Conservation (phyloP, 2,888 invertebrate genomes). For the Trypoxylon attenuatum region DNA sequence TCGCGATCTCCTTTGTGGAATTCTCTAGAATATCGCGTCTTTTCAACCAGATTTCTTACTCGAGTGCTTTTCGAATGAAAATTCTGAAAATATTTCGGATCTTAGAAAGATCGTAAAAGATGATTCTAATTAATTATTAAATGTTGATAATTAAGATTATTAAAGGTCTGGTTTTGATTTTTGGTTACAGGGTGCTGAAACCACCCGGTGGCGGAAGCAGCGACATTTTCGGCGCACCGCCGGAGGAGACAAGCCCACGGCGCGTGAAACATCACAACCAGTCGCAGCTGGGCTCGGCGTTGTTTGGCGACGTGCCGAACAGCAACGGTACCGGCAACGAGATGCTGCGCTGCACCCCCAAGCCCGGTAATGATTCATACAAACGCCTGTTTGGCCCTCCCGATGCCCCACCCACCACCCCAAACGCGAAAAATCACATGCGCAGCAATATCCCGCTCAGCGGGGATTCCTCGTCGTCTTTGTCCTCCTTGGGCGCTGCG, state of each 20-base stretch:
- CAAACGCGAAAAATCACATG: slow-evolving; percentile 79
- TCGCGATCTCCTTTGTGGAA: too few relatives aligned
- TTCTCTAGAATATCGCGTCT: too few relatives aligned
- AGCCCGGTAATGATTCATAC: slow-evolving; percentile 79
- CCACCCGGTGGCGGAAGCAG: slow-evolving; percentile 81
- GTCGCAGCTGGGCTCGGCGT: slow-evolving; percentile 66
- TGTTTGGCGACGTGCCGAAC: slow-evolving; percentile 71
- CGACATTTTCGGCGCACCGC: slow-evolving; percentile 76
- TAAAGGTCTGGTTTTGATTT: background rate
- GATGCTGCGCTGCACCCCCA: slow-evolving; percentile 64
- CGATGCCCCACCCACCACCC: slow-evolving; percentile 76
- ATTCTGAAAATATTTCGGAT: too few relatives aligned
- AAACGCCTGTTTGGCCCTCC: slow-evolving; percentile 79
- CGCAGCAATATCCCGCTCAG: slow-evolving; percentile 80
- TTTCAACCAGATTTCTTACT: too few relatives aligned
- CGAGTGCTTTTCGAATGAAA: too few relatives aligned
- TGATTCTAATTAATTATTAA: too few relatives aligned
- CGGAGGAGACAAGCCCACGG: slow-evolving; percentile 67
- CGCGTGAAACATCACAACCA: slow-evolving; percentile 69
- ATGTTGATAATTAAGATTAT: too few relatives aligned
- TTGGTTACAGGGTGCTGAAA: slow-evolving; percentile 78
- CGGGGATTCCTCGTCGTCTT: slow-evolving; percentile 68
- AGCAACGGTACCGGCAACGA: slow-evolving; percentile 61
- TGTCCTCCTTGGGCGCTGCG: slow-evolving; percentile 53
- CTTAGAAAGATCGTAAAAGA: too few relatives aligned